Evolutionary conservation across 2,888 invertebrate species (phyloP), one percentile per base, ranked within the genome.

Genomic region (Chironomus riparius): DNA sequence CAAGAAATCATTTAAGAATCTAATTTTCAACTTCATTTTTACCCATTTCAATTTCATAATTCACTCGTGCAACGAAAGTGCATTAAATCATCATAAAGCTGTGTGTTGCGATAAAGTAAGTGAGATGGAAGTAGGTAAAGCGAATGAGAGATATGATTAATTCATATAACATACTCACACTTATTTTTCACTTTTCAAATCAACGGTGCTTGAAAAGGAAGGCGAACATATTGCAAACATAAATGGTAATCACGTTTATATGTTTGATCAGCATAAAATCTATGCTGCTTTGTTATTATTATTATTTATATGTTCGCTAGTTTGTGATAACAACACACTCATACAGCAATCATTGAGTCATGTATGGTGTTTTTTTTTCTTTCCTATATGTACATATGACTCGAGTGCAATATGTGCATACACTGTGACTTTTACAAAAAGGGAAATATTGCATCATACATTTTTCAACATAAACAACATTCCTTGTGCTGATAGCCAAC

Each of bases 201-300:
- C 65, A 74, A n/a, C 74, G 48, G 62, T 62, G 74, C 65, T 47
- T 68, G 38, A 15, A 38, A 28, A 72, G n/a, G 61, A 62, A 73
- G 47, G 62, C 62, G 48, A 73, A 13, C 22, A 24, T 15, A 50
- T 50, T 24, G 50, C n/a, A 15, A 72, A 62, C 74, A 71, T 71
- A 71, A 71, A 71, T 56, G 56, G 68, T 62, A 74, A 65, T 65
- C 74, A 62, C 65, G 72, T 73, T 73, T 71, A 24, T 47, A 28
- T 38, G 28, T 38, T 73, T 47, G 68, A 74, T 74, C 74, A 74
- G 74, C 68, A 74, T 61, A 47, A 62, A 62, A 61, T 50, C 50
- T 69, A 68, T 65, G 21, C 18, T 65, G 65, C 65, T 22, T 56
- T 18, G 56, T 38, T 38, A 38, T 38, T 38, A 38, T 38, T 38